Evolutionary conservation across 2,888 invertebrate genomes (phyloP), one percentile per base, ranked within the genome.

Genomic region (Chrysopilus asiliformis): DNA sequence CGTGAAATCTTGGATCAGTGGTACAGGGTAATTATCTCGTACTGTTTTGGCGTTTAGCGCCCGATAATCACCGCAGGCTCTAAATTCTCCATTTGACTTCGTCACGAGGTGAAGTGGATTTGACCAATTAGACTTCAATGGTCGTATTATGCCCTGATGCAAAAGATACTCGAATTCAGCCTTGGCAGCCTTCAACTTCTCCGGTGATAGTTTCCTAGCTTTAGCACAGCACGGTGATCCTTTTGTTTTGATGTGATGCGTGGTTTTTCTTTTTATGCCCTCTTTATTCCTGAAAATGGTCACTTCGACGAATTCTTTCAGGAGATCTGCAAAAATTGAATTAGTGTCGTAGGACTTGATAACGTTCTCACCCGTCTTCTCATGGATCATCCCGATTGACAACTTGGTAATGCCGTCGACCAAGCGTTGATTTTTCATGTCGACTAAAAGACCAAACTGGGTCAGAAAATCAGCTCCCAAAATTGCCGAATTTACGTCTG

Each of bases 121-220:
- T 0, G 60, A 48, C 60, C 58, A 64, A 2, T 48, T 43, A 24
- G 58, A 57, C 4, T 52, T 53, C 0, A 61, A n/a, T n/a, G n/a
- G n/a, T n/a, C n/a, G n/a, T n/a, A n/a, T n/a, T n/a, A n/a, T n/a
- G n/a, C n/a, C n/a, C n/a, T n/a, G n/a, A n/a, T n/a, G n/a, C n/a
- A n/a, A 2, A 10, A 4, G 10, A 19, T 31, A 10, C 12, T 13
- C 5, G 13, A 12, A 12, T 26, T 26, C n/a, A 5, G 4, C n/a
- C n/a, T n/a, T n/a, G n/a, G n/a, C n/a, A n/a, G n/a, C n/a, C 17
- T n/a, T 29, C 29, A 2, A 10, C 29, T 29, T 14, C 7, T 3
- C 26, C 4, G 26, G 15, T 20, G 13, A 20, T 26, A 34, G 16
- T 10, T 27, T 15, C 4, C 34, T 24, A 6, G 26, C 26, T 34